A percentile compares a stretch with the other conserved stretches of the same genome.
Conservation (phyloP, 2,113 vertebrate species). For the Silurus asotus region DNA sequence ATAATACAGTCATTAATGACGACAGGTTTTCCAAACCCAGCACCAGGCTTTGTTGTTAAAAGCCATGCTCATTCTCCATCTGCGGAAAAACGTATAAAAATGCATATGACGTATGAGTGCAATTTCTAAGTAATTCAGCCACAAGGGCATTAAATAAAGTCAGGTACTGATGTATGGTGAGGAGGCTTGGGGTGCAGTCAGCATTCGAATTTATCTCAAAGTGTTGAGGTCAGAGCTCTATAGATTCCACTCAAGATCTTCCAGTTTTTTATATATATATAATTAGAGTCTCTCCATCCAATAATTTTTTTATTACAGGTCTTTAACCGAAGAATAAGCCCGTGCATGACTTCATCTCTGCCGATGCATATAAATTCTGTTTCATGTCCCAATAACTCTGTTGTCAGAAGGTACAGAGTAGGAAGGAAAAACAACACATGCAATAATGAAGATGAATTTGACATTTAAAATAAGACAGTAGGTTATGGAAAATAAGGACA, state of each 20-base stretch:
- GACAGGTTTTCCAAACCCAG: not conserved
- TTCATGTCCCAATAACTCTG: conserved; percentile 53
- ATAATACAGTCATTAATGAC: conserved; percentile 16
- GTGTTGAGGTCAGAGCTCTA: no score
- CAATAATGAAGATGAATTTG: not conserved
- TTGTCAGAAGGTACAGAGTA: conserved; percentile 22
- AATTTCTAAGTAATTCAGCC: not conserved
- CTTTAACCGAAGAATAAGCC: conserved; percentile 20
- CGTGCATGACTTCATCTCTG: conserved; percentile 39
- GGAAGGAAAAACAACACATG: not conserved
- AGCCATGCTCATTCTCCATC: not conserved
- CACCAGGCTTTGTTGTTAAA: not conserved
- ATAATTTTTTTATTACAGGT: conserved; percentile 12
- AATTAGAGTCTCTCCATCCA: conserved; percentile 18
- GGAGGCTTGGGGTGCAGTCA: no score
- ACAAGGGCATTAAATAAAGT: not conserved
- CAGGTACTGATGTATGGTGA: no score
- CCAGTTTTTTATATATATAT: not conserved
- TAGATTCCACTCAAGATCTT: no score
- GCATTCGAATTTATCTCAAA: no score
- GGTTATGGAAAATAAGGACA: not conserved
- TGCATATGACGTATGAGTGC: not conserved
- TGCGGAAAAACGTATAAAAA: not conserved
- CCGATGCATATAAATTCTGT: conserved; percentile 52
- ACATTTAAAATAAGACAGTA: not conserved